These are phyloP conservation scores for Neomorphus geoffroyi DNA, from an alignment of 2,797 vertebrate species.

Conservation along the genomic window DNA sequence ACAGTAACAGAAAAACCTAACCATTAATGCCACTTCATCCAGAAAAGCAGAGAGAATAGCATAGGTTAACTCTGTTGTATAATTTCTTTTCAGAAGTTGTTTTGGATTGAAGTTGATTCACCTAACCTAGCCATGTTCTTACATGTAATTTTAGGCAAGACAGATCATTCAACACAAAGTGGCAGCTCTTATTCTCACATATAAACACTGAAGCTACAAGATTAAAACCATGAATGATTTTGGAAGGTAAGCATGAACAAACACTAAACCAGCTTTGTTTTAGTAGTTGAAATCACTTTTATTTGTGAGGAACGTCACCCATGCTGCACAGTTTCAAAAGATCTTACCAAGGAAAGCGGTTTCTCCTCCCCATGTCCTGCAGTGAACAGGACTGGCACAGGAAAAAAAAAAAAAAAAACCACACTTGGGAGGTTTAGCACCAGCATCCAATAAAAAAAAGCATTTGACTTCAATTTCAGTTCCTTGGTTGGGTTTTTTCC, in stretches of 20 bases:
- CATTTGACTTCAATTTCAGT: slow-evolving; percentile 71
- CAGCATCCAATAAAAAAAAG: slow-evolving; percentile 76
- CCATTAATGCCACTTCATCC: background rate
- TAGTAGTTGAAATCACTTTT: slow-evolving; percentile 73
- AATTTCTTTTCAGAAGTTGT: background rate
- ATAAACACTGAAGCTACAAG: background rate
- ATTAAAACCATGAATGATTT: background rate
- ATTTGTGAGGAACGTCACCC: slow-evolving; percentile 75
- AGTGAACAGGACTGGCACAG: slow-evolving; percentile 72
- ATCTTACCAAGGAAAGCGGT: slow-evolving; percentile 71
- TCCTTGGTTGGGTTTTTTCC: slow-evolving; percentile 68
- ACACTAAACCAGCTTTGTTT: background rate
- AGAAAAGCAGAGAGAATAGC: background rate
- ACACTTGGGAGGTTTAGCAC: slow-evolving; percentile 80
- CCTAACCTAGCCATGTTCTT: background rate
- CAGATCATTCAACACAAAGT: background rate
- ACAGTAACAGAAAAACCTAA: background rate
- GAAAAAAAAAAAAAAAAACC: slow-evolving; percentile 63
- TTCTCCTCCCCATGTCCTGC: slow-evolving; percentile 71
- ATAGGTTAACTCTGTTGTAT: background rate
- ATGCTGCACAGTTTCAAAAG: slow-evolving; percentile 73
- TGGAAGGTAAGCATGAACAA: background rate
- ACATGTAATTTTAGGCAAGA: background rate
- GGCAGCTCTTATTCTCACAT: background rate
- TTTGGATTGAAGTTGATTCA: background rate